These are phyloP conservation scores for Grallaria varia DNA, from an alignment of 2,113 vertebrate species.

Conservation along the genomic window DNA sequence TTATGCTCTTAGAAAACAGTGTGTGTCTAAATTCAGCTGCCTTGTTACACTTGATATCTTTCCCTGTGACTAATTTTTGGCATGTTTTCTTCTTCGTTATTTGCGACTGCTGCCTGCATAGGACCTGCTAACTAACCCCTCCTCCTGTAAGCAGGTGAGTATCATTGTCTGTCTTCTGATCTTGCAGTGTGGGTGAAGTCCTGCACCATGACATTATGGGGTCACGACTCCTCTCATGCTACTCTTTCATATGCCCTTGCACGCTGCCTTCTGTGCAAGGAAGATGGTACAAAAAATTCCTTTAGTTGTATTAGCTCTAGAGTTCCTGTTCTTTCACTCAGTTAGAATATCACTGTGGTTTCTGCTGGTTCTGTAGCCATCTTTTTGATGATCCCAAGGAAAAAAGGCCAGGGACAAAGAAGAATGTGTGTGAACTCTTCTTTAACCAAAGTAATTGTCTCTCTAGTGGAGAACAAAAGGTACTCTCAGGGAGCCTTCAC, in stretches of 20 bases:
- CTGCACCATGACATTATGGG: background rate
- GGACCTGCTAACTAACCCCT: slow-evolving; percentile 94
- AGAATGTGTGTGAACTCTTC: background rate
- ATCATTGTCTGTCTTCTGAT: slow-evolving; percentile 9
- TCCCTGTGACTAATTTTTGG: slow-evolving; percentile 76
- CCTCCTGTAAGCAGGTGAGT: slow-evolving; percentile 92
- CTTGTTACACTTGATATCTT: slow-evolving; percentile 68
- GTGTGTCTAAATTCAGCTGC: slow-evolving; percentile 28
- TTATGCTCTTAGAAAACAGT: slow-evolving; percentile 19
- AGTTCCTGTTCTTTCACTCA: background rate
- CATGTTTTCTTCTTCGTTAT: slow-evolving; percentile 83
- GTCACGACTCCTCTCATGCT: background rate
- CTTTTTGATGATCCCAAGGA: background rate
- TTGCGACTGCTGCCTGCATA: slow-evolving; percentile 83
- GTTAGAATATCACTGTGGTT: background rate
- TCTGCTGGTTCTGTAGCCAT: background rate
- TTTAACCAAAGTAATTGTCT: background rate
- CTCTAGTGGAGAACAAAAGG: background rate
- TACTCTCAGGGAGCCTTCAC: background rate
- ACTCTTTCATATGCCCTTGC: background rate
- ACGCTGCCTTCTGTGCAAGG: background rate
- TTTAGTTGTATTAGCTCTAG: background rate
- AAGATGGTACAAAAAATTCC: background rate
- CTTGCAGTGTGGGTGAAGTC: background rate
- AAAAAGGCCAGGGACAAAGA: background rate